Evolutionary conservation across 2,888 invertebrate species (phyloP), one percentile per base, ranked within the genome.

Genomic region (Macropis europaea): DNA sequence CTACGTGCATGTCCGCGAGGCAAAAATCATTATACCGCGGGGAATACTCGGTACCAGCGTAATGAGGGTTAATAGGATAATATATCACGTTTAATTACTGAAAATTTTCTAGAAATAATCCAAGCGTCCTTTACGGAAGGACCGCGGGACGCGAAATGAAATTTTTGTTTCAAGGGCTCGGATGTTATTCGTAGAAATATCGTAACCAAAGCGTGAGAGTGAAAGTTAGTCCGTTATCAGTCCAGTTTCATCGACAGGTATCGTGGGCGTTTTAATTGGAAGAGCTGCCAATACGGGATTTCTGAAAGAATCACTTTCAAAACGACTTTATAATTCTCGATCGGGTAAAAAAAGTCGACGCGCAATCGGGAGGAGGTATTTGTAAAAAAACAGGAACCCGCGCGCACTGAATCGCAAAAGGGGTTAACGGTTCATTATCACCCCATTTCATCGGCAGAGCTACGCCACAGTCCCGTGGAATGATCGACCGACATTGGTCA

Each of bases 391-490:
- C 52, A 32, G 45, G 47, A 69, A 52, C 50, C 28, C 9, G 48
- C 52, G 67, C 34, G 57, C 34, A 43, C 6, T 45, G 45, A 56
- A 42, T 52, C 53, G 63, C 53, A 48, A 59, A 48, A 50, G 59
- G 70, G 70, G 57, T 72, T 72, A 70, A 63, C 63, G 72, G 72
- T 72, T 72, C 72, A 63, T 72, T 72, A 70, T 72, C 72, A 70
- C 70, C 19, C 53, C 36, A 5, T 70, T 63, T 70, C 62, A 70
- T 72, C 70, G 59, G 54, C 48, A 53, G 57, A 13, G 42, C 57
- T 30, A 32, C 63, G 32, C 57, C 67, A 17, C 45, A 30, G 34
- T 53, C 47, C 32, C 42, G 32, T 32, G 63, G 36, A 36, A 42
- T 36, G 50, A 36, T 60, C 54, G 67, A 43, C 47, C 57, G 24